Evolutionary conservation across 2,113 vertebrate genomes (phyloP).

Genomic region (Dipodomys merriami): DNA sequence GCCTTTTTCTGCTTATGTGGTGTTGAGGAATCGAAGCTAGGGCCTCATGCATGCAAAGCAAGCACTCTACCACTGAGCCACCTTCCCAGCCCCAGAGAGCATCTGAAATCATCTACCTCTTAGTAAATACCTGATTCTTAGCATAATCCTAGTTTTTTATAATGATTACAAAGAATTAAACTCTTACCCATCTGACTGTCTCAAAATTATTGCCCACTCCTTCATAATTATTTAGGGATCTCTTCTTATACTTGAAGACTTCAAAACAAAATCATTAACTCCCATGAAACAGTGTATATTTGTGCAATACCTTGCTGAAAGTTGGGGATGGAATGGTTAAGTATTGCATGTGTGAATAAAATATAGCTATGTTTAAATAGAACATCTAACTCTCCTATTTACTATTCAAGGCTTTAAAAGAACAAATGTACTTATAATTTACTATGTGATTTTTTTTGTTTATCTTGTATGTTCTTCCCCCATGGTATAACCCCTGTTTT

Average conservation of each 20-base stretch:
- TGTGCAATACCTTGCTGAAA: not conserved
- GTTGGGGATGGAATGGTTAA: not conserved
- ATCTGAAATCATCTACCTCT: constrained; percentile 15
- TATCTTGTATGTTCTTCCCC: no score
- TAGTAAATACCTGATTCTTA: not conserved
- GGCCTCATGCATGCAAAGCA: no score
- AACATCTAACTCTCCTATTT: not conserved
- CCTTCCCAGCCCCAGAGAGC: not conserved
- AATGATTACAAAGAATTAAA: not conserved
- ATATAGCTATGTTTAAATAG: not conserved
- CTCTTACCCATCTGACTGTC: not conserved
- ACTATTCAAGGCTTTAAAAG: not conserved
- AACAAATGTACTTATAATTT: not conserved
- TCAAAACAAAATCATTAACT: constrained; percentile 5
- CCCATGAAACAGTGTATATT: not conserved
- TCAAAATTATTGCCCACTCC: not conserved
- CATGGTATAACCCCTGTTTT: no score
- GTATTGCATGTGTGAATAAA: not conserved
- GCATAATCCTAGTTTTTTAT: not conserved
- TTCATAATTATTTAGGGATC: constrained; percentile 24
- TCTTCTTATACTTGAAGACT: constrained; percentile 27
- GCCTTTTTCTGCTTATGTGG: no score
- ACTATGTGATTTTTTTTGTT: no score
- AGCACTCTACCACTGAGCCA: no score
- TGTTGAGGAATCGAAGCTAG: no score